phyloP scores from a whole-genome alignment of 2,888 invertebrate genomes.

The Tholera decimalis region DNA sequence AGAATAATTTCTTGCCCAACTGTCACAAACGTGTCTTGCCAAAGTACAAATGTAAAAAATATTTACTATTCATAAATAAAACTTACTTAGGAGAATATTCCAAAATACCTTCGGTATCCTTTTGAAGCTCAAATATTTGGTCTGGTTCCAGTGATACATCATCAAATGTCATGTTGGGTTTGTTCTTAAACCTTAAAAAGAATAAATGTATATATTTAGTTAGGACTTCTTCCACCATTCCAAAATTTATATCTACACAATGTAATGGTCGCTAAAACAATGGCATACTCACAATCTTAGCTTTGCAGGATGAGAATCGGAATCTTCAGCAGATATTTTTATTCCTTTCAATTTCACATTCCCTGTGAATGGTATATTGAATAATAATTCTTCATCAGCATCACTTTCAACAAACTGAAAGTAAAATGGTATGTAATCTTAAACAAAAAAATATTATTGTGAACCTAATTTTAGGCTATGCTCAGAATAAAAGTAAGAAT shows the following conservation, averaged over 20 bases:
- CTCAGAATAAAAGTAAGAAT: too few relatives aligned
- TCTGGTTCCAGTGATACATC: constrained; percentile 94
- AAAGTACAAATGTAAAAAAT: too few relatives aligned
- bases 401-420: constrained; percentile 98
- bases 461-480: too few relatives aligned
- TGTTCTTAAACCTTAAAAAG: constrained; percentile 96
- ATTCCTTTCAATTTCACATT: constrained; percentile 98
- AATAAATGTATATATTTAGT: constrained; percentile 14
- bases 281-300: constrained; percentile 95
- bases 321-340: constrained; percentile 97
- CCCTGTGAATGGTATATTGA: constrained; percentile 99
- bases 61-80: constrained; percentile 2
- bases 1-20: too few relatives aligned
- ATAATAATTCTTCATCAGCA: constrained; percentile 98
- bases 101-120: constrained; percentile 94
- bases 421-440: not conserved
- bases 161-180: constrained; percentile 98
- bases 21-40: too few relatives aligned
- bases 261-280: not conserved
- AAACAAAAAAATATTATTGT: too few relatives aligned
- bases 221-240: not conserved
- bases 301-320: constrained; percentile 96
- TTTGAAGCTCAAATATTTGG: constrained; percentile 97
- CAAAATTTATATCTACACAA: too few relatives aligned
- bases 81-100: constrained; percentile 98